Evolutionary conservation across 2,113 vertebrate species (phyloP).

Genomic region (Motacilla alba): DNA sequence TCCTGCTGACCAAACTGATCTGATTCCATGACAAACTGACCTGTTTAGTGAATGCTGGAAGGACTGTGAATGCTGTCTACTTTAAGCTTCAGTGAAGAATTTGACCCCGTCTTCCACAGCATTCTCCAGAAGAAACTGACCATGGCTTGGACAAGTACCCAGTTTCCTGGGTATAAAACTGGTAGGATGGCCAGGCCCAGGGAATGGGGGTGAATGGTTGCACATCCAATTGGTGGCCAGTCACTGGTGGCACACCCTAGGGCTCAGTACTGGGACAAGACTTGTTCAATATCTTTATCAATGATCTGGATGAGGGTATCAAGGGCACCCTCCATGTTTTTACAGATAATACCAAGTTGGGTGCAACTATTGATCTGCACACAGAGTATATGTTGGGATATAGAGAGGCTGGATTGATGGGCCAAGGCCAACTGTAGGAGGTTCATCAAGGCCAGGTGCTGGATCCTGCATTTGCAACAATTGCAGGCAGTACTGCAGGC

Average conservation of each 20-base stretch:
- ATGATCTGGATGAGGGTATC: not conserved
- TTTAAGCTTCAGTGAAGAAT: not conserved
- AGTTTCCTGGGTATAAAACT: not conserved
- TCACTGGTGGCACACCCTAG: too few relatives aligned
- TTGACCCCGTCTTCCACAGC: not conserved
- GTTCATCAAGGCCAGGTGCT: not conserved
- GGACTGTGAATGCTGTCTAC: not conserved
- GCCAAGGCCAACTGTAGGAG: not conserved
- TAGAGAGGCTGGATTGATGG: not conserved
- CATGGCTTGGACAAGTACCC: not conserved
- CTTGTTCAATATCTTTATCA: not conserved
- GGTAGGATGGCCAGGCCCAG: too few relatives aligned
- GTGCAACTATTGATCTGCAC: not conserved
- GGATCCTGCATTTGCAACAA: not conserved
- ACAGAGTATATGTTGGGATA: not conserved
- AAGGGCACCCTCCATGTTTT: not conserved
- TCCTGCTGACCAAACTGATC: not conserved
- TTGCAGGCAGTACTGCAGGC: not conserved
- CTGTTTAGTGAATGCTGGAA: rapidly evolving
- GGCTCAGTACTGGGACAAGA: too few relatives aligned
- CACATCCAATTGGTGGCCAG: rapidly evolving
- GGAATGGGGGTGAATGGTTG: not conserved
- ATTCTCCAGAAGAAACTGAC: not conserved
- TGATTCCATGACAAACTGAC: not conserved
- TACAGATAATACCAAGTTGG: not conserved